Conservation (phyloP, 2,113 vertebrate genomes). For the Cnemophilus loriae region DNA sequence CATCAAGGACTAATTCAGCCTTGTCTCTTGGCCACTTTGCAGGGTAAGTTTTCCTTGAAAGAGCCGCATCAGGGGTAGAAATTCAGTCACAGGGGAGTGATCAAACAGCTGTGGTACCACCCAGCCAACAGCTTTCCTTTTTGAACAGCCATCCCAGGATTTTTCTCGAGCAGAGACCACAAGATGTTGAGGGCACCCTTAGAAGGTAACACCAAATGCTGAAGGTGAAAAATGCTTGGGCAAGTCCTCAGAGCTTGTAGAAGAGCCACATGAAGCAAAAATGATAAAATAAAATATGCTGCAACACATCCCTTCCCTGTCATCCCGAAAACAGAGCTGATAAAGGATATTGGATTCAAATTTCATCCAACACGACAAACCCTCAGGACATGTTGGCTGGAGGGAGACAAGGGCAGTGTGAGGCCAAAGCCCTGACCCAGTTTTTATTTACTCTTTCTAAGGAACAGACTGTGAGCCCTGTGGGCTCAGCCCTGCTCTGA, state of each 20-base stretch:
- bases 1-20: neutral
- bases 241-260: neutral
- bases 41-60: neutral
- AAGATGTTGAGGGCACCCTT: neutral
- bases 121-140: neutral
- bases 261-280: neutral
- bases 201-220: neutral
- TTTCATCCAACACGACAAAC: neutral
- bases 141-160: neutral
- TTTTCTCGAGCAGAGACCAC: neutral
- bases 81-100: neutral
- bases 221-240: neutral
- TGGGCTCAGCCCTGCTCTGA: neutral
- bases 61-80: neutral
- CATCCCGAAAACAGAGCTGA: neutral
- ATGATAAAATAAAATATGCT: neutral
- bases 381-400: neutral
- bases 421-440: neutral
- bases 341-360: neutral
- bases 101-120: neutral
- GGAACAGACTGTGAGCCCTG: neutral
- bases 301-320: neutral
- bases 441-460: neutral
- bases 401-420: neutral
- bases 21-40: neutral